Conservation (phyloP, 2,797 vertebrate genomes). For the Hypotaenidia okinawae region DNA sequence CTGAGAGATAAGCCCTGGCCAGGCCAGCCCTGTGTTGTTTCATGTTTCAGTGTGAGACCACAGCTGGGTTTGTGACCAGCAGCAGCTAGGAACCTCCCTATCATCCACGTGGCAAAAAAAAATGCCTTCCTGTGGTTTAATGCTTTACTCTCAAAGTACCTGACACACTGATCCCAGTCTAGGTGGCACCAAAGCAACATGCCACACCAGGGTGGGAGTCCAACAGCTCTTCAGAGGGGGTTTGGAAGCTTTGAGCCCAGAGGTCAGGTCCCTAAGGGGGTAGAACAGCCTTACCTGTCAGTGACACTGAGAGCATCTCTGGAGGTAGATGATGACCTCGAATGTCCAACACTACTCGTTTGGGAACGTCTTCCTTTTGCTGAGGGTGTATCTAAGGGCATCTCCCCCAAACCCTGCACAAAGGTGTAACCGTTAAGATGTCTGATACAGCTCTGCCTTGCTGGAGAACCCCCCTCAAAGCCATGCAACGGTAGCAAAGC, state of each 20-base stretch:
- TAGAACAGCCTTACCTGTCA: constrained; percentile 79
- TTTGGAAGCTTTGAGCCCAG: not conserved
- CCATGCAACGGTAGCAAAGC: fast-evolving
- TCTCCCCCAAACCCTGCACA: constrained; percentile 88
- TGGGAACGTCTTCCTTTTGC: constrained; percentile 88
- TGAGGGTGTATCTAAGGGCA: constrained; percentile 87
- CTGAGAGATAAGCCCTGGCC: no score
- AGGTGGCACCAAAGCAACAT: not conserved
- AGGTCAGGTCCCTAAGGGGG: not conserved
- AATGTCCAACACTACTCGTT: constrained; percentile 79
- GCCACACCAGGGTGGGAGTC: not conserved
- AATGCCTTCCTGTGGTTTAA: not conserved
- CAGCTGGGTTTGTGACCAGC: not conserved
- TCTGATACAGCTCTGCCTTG: not conserved
- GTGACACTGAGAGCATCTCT: constrained; percentile 79
- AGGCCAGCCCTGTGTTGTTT: not conserved
- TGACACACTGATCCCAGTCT: not conserved
- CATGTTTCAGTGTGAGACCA: not conserved
- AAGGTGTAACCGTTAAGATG: not conserved
- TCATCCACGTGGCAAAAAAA: fast-evolving
- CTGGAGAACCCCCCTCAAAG: not conserved
- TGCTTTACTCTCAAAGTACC: not conserved
- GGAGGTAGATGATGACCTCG: constrained; percentile 85
- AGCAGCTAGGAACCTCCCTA: not conserved
- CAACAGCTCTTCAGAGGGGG: not conserved